Conservation (phyloP, 2,888 invertebrate genomes). For the Aspidapion aeneum region DNA sequence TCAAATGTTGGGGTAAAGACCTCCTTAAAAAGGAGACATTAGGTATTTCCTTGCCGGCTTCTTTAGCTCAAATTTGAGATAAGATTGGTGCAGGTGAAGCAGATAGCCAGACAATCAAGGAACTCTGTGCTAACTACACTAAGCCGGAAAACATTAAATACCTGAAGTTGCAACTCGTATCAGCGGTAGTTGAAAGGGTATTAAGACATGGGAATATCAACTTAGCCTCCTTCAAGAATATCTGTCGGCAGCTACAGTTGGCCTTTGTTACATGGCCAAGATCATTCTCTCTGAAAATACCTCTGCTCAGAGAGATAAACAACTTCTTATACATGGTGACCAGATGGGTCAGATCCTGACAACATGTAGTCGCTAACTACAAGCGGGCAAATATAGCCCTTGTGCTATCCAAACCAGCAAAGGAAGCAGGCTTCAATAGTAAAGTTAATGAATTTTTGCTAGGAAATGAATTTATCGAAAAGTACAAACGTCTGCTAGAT, state of each 20-base stretch:
- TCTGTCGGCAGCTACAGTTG: background rate
- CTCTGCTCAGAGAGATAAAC: background rate
- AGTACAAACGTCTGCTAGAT: background rate
- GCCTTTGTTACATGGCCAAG: background rate
- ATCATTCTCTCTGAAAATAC: slow-evolving; percentile 1
- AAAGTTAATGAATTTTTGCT: slow-evolving; percentile 4
- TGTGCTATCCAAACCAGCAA: background rate
- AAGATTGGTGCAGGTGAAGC: background rate
- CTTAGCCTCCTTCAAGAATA: slow-evolving; percentile 1
- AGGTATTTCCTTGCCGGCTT: background rate
- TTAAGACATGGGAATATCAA: slow-evolving; percentile 1
- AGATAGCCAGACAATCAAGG: background rate
- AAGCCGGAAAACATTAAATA: background rate
- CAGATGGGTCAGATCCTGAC: slow-evolving; percentile 4
- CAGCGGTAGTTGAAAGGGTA: background rate
- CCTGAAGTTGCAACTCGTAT: background rate
- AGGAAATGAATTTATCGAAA: background rate
- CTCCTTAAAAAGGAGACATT: background rate
- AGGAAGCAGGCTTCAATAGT: slow-evolving; percentile 4
- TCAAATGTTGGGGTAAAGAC: slow-evolving; percentile 6
- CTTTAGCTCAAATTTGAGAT: slow-evolving; percentile 3
- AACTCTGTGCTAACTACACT: background rate
- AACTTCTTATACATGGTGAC: background rate
- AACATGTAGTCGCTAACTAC: slow-evolving; percentile 3
- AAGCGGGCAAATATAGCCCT: background rate